Percentiles rank a stretch among this genome's conserved stretches.
phyloP scores from a whole-genome alignment of 2,113 vertebrate genomes.

The Stercorarius parasiticus region DNA sequence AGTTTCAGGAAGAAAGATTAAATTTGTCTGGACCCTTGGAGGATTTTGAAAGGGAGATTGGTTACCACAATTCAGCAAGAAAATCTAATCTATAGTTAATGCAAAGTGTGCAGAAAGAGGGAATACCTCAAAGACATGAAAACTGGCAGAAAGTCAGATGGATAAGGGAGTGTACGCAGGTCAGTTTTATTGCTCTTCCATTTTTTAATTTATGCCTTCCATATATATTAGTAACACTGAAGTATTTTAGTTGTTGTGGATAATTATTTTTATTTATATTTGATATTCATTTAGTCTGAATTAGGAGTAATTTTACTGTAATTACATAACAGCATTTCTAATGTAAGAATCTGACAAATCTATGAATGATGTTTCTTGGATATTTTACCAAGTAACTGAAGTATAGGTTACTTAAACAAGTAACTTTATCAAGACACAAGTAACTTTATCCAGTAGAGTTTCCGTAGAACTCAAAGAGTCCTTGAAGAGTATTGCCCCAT shows the following conservation, averaged over 20 bases:
- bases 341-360: background rate
- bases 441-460: background rate
- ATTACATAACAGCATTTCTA: background rate
- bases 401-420: background rate
- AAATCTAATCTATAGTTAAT: slow-evolving; percentile 2
- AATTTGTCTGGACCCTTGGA: background rate
- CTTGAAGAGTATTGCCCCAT: background rate
- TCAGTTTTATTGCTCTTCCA: background rate
- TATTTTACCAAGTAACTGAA: background rate
- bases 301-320: background rate
- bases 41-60: background rate
- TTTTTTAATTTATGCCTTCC: background rate
- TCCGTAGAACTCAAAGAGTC: background rate
- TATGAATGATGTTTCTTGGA: background rate
- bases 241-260: background rate
- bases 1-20: background rate
- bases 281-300: background rate
- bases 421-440: background rate
- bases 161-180: background rate
- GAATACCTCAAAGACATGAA: background rate
- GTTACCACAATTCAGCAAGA: background rate
- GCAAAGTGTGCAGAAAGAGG: background rate
- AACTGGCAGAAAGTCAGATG: background rate
- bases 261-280: background rate
- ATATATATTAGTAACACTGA: background rate